Base-by-base conservation (phyloP, 2,797 vertebrate species). In the Caiman crocodilus region DNA sequence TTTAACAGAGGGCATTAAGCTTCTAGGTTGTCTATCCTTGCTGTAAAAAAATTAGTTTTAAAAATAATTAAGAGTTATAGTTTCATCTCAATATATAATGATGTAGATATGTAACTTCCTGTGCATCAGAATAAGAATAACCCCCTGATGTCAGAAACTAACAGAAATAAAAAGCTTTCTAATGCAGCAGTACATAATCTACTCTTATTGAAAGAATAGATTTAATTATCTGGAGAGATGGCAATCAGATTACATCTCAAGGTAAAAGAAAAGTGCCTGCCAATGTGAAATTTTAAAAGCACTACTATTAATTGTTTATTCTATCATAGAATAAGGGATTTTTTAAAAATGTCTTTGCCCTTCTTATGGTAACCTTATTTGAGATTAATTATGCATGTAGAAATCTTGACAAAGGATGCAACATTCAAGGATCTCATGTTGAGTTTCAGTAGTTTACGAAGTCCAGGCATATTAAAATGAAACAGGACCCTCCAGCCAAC, bases 401-500 rank as follows among this genome's bases (percentile, higher is more conserved):
- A 96, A 94, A 90, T 89, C 87, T 83, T 67, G 84, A 42, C 75
- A 88, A 93, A 89, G 86, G 94, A 95, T 90, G 93, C 91, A 92
- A 93, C 82, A 91, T 95, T 93, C 23, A 50, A 95, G 93, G 94
- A 93, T 94, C 75, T 79, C 88, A 90, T 64, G 91, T 95, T 82
- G 94, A 89, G 89, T 96, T 97, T 96, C 90, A 87, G 91, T 92
- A 77, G 94, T 93, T 96, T 91, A 96, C 85, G 88, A 94, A 96
- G 97, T 97, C 97, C 97, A 93, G 96, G 71, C 84, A 82, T 94
- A 96, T 94, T 96, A 96, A 97, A 97, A 97, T 94, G 96, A 96
- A 97, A 95, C 80, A 50, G 93, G 96, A 97, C 96, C 94, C 92
- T 96, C 91, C 88, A 96, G 94, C 92, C 96, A 96, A 88, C 97